Conservation (phyloP, 1,140 invertebrate genomes). For the Sminthurinus signatus region DNA sequence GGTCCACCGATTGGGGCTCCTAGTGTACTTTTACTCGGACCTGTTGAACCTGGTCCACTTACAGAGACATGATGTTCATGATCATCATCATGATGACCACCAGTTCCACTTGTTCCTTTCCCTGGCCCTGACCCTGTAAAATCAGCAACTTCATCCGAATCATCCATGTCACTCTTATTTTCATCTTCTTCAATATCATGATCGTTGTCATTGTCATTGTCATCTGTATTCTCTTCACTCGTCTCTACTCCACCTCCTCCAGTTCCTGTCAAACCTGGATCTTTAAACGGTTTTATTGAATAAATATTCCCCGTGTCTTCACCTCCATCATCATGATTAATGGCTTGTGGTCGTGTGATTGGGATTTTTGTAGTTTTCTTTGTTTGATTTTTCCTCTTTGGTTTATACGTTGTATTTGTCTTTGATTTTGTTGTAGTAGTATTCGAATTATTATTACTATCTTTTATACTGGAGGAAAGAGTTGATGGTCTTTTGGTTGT, state of each 20-base stretch:
- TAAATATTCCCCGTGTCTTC: slow-evolving; percentile 8
- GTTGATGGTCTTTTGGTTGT: too few relatives aligned
- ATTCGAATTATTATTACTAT: too few relatives aligned
- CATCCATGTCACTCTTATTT: slow-evolving; percentile 6
- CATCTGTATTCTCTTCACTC: background rate
- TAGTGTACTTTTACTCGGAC: slow-evolving; percentile 25
- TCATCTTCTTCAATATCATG: slow-evolving; percentile 17
- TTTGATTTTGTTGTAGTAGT: background rate
- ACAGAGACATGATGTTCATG: too few relatives aligned
- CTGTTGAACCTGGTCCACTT: slow-evolving; percentile 7
- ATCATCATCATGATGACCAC: too few relatives aligned
- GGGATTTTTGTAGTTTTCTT: too few relatives aligned
- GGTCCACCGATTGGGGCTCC: slow-evolving; percentile 15
- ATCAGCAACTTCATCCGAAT: slow-evolving; percentile 13
- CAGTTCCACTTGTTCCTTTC: background rate
- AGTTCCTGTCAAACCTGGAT: too few relatives aligned
- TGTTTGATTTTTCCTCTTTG: slow-evolving; percentile 8
- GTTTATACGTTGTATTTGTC: background rate
- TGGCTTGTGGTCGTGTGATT: slow-evolving; percentile 2
- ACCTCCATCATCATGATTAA: slow-evolving; percentile 8
- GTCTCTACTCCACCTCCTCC: background rate
- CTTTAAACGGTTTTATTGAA: slow-evolving; percentile 2
- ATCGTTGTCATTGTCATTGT: background rate
- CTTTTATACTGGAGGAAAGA: too few relatives aligned
- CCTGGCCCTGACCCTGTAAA: background rate